Conservation (phyloP, 2,113 vertebrate genomes). For the Aegithalos caudatus region DNA sequence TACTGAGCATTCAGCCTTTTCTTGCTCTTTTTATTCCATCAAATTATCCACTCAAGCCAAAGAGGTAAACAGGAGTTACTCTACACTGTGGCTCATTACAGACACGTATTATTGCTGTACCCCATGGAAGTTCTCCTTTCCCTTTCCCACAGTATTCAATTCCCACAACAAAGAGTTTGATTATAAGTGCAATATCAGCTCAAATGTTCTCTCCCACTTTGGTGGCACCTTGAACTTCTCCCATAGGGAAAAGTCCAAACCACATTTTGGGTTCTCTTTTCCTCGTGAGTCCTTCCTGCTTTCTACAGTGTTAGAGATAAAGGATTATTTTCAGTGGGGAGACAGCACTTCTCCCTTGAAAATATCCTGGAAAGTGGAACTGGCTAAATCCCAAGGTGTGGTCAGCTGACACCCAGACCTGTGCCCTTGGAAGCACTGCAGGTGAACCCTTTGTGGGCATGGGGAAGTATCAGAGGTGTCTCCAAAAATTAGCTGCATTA, state of each 20-base stretch:
- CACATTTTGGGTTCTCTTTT: background rate
- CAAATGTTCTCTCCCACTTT: background rate
- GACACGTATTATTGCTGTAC: background rate
- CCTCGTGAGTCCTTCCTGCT: background rate
- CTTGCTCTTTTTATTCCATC: background rate
- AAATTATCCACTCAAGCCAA: background rate
- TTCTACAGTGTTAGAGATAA: background rate
- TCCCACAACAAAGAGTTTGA: slow-evolving; percentile 11
- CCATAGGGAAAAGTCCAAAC: background rate
- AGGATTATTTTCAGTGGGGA: background rate
- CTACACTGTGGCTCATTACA: background rate
- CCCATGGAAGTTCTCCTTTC: background rate
- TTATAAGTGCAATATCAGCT: background rate
- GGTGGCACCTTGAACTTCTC: background rate
- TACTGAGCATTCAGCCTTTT: background rate
- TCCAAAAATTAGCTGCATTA: background rate
- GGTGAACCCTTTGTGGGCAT: background rate
- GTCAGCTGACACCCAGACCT: background rate
- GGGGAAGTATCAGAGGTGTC: background rate
- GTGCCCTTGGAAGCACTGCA: background rate
- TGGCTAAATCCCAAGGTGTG: background rate
- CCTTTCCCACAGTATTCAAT: slow-evolving; percentile 7
- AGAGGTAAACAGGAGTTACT: background rate
- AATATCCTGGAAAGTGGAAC: background rate
- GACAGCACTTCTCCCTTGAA: background rate